phyloP scores from a whole-genome alignment of 1,140 invertebrate genomes.

The Drosophila equinoxialis region DNA sequence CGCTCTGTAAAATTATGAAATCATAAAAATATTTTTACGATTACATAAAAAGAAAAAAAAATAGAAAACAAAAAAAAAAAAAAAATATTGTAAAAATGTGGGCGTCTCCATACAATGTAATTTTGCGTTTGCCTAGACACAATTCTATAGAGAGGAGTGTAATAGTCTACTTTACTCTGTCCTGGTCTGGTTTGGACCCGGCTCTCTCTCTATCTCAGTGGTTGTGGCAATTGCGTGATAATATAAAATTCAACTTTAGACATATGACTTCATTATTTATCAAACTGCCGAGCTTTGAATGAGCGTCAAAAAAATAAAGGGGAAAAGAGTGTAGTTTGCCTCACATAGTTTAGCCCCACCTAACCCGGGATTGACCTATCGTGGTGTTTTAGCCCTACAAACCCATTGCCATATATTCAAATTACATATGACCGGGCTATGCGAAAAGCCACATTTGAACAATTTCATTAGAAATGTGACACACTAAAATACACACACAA shows the following conservation, averaged over 20 bases:
- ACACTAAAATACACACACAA: constrained; percentile 32
- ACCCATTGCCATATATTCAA: constrained; percentile 65
- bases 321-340: constrained; percentile 40
- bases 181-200: neutral
- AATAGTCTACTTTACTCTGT: neutral
- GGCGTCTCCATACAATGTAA: constrained; percentile 56
- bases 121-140: constrained; percentile 27
- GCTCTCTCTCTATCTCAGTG: neutral
- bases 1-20: constrained; percentile 77
- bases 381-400: constrained; percentile 16
- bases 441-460: constrained; percentile 62
- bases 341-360: constrained; percentile 44
- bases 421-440: constrained; percentile 60
- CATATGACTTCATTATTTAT: constrained; percentile 81
- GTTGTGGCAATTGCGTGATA: constrained; percentile 71
- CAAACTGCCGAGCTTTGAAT: constrained; percentile 56
- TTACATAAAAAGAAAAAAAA: constrained; percentile 65
- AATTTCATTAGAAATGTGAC: constrained; percentile 65
- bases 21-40: constrained; percentile 82
- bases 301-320: constrained; percentile 34
- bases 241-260: constrained; percentile 75
- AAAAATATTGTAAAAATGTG: constrained; percentile 55
- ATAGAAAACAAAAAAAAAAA: neutral
- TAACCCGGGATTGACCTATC: constrained; percentile 41
- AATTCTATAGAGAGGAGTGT: neutral